These are phyloP conservation scores for Tupaia tana DNA, from an alignment of 2,113 vertebrate genomes.

Conservation along the genomic window DNA sequence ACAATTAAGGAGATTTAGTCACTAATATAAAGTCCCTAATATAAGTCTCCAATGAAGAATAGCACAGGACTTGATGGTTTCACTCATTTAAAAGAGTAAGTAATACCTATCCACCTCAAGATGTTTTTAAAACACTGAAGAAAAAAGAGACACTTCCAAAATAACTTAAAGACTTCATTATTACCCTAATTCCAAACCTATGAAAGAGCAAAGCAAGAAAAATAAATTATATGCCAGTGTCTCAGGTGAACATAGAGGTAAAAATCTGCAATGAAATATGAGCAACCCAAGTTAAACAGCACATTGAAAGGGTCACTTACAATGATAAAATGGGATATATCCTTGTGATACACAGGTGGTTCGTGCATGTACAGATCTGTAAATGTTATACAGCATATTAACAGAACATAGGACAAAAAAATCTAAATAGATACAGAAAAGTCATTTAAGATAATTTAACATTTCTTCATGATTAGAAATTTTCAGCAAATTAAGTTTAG, in stretches of 20 bases:
- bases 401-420: background rate
- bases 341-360: background rate
- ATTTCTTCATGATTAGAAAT: background rate
- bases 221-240: background rate
- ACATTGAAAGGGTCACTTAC: background rate
- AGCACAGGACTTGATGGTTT: background rate
- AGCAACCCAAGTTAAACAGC: background rate
- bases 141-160: background rate
- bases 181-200: background rate
- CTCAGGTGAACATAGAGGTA: background rate
- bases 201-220: background rate
- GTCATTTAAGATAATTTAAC: background rate
- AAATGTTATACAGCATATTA: background rate
- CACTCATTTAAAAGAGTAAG: background rate
- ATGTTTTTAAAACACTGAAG: background rate
- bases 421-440: background rate
- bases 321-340: no score
- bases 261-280: background rate
- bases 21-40: background rate
- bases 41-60: background rate
- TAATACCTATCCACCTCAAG: background rate
- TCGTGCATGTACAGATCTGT: background rate
- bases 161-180: background rate
- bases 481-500: background rate
- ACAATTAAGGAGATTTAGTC: background rate